Base-by-base conservation (phyloP, 2,113 vertebrate species). In the Cricetomys ansorgei region DNA sequence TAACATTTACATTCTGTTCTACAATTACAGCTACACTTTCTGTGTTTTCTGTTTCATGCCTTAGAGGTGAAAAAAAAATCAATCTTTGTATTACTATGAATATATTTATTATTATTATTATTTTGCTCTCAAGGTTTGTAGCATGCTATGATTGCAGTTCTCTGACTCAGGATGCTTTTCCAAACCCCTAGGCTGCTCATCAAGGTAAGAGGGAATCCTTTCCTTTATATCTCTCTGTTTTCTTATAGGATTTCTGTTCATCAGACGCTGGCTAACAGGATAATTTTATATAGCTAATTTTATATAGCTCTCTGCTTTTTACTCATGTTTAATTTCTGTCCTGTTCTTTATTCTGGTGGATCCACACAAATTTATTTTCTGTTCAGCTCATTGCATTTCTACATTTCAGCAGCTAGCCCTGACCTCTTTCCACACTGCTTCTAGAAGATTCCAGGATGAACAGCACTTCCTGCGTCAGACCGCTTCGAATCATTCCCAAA, bases 21-120 rank as follows among this genome's bases (percentile, higher is more conserved):
- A 19, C 76, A 89, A 91, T 76, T 93, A 84, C 45, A 92, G 31
- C 62, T 57, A 75, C 69, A 80, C 25, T 95, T 91, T 76, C 50
- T 96, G 48, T 81, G 55, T 34, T 95, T 95, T 90, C 57, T 92
- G 16, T 70, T 69, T 97, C 59, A 86, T 94, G 91, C n/a, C 83
- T 96, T 94, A 64, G 43, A 85, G 69, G 31, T 76, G 7, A 85
- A 40, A 72, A 93, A 93, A 95, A 94, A 75, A 65, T 91, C 88
- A 85, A 79, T 93, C 67, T 93, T 90, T 91, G 27, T 92, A 55
- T 96, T 93, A 43, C 80, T 89, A 12, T 86, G 73, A 89, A 45
- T 87, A 48, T 43, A 15, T 84, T 34, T 3, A 48, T 50, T 7
- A 31, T 77, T 16, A 79, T 79, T 10, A 23, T 80, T 10, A 37